phyloP scores from a whole-genome alignment of 2,888 invertebrate species.

The Noctua pronuba region DNA sequence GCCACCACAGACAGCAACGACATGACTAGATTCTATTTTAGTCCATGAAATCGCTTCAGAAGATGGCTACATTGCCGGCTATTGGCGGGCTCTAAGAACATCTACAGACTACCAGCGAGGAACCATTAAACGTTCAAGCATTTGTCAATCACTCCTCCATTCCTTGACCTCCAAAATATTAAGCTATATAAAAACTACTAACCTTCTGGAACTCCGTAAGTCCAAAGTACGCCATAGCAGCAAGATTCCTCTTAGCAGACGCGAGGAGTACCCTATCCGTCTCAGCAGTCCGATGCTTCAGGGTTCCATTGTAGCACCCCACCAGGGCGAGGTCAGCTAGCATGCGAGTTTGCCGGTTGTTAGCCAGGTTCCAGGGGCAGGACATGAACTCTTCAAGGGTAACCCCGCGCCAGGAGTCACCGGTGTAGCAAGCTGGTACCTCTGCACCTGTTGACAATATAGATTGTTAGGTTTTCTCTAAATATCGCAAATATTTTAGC shows the following conservation, averaged over 20 bases:
- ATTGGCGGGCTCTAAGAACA: not conserved
- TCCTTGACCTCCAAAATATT: not conserved
- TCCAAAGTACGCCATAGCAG: conserved; percentile 99
- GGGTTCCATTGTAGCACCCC: conserved; percentile 97
- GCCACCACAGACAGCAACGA: not conserved
- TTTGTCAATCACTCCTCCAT: not conserved
- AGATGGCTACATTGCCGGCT: not conserved
- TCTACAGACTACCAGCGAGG: not conserved
- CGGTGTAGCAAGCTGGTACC: conserved; percentile 95
- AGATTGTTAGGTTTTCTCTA: not conserved
- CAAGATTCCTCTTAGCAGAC: conserved; percentile 98
- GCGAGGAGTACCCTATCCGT: conserved; percentile 96
- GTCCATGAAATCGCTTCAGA: not conserved
- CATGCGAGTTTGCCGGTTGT: conserved; percentile 99
- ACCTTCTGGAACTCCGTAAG: conserved; percentile 98
- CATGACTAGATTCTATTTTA: not conserved
- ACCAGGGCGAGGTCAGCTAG: conserved; percentile 98
- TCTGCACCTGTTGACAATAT: conserved; percentile 90
- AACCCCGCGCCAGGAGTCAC: conserved; percentile 97
- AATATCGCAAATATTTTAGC: not conserved
- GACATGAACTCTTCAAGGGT: conserved; percentile 96
- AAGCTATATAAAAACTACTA: conserved; percentile 48
- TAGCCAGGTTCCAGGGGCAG: conserved; percentile 98
- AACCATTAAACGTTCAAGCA: not conserved
- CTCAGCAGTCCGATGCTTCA: conserved; percentile 92